phyloP scores from a whole-genome alignment of 2,888 invertebrate genomes.

The Salpingus planirostris region DNA sequence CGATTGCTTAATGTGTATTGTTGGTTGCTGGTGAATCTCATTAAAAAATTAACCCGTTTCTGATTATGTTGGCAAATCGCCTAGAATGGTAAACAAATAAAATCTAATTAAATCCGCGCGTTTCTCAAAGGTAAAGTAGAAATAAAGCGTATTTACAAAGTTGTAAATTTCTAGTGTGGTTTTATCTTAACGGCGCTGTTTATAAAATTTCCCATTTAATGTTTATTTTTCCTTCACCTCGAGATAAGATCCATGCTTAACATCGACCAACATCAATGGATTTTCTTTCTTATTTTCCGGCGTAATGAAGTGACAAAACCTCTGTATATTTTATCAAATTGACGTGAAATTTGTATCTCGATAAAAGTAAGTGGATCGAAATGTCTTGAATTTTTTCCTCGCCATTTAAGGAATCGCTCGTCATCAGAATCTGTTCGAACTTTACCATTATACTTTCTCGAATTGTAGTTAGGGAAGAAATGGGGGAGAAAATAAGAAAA shows the following conservation, averaged over 20 bases:
- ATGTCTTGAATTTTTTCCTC: neutral
- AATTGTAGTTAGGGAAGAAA: no score
- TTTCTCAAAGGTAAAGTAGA: no score
- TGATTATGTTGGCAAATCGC: no score
- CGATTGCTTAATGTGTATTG: no score
- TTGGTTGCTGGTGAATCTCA: no score
- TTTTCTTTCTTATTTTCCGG: constrained; percentile 16
- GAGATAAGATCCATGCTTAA: constrained; percentile 21
- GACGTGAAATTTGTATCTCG: constrained; percentile 8
- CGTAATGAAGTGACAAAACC: constrained; percentile 19
- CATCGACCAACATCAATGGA: constrained; percentile 20
- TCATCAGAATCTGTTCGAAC: no score
- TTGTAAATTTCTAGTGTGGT: constrained; percentile 9
- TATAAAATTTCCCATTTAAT: constrained; percentile 13
- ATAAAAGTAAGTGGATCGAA: constrained; percentile 11
- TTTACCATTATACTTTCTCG: no score
- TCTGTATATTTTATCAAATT: constrained; percentile 20
- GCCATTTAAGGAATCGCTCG: no score
- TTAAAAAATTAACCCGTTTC: no score
- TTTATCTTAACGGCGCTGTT: constrained; percentile 9
- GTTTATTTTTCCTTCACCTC: constrained; percentile 16
- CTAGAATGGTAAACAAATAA: no score
- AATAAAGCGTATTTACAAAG: constrained; percentile 10
- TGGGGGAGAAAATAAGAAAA: no score
- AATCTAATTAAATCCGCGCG: no score